These are phyloP conservation scores for Lampropteryx suffumata DNA, from an alignment of 2,888 invertebrate genomes.

Conservation along the genomic window DNA sequence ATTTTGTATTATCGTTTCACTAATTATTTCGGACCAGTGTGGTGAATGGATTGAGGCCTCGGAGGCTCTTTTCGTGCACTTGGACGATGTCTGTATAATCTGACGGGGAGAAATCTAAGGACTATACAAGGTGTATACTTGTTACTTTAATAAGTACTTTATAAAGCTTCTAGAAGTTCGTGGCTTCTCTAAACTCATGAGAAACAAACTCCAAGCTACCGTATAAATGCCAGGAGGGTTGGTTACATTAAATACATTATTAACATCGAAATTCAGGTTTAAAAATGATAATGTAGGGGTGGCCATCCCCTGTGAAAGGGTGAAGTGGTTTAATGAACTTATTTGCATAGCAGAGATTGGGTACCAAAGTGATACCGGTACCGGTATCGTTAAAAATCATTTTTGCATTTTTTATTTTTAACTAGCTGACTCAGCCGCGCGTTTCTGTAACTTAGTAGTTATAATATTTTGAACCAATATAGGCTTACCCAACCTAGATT, in stretches of 20 bases:
- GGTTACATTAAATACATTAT: conserved; percentile 18
- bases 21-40: no score
- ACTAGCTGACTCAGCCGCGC: no score
- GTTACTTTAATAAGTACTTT: no score
- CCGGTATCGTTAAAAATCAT: conserved; percentile 11
- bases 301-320: conserved; percentile 23
- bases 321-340: conserved; percentile 30
- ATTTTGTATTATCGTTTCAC: no score
- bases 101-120: no score
- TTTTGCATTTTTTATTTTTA: conserved; percentile 10
- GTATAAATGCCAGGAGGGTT: neutral
- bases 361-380: neutral
- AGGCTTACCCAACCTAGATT: no score
- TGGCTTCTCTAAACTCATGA: neutral
- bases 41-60: no score
- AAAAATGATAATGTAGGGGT: conserved; percentile 23
- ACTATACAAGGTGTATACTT: no score
- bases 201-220: neutral
- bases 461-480: no score
- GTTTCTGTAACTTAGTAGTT: no score
- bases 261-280: conserved; percentile 18
- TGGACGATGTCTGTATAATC: no score
- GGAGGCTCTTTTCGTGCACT: no score
- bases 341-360: conserved; percentile 30
- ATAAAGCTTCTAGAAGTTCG: neutral